Percentiles rank a stretch among this genome's conserved stretches.
These are phyloP conservation scores for Zaprionus vittiger DNA, from an alignment of 1,140 invertebrate species.

Conservation along the genomic window DNA sequence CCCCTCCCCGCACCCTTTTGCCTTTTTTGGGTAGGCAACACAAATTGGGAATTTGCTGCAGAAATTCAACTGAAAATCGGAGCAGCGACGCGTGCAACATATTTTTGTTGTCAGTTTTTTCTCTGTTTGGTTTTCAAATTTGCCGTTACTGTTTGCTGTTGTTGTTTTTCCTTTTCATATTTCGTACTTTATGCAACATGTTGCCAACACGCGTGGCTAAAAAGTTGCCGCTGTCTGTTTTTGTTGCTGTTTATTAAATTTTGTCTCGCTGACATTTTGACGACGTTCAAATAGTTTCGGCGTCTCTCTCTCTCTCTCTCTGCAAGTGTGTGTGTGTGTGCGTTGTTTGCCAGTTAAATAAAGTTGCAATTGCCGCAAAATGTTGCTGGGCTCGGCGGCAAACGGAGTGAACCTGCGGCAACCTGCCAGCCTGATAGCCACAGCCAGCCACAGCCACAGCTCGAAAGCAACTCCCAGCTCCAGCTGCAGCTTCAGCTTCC, in stretches of 20 bases:
- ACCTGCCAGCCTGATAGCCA: constrained; percentile 16
- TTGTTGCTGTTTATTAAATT: constrained; percentile 69
- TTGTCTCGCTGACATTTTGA: constrained; percentile 68
- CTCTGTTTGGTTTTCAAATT: constrained; percentile 21
- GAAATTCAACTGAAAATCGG: constrained; percentile 53
- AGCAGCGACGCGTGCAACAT: constrained; percentile 65
- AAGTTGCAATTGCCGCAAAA: constrained; percentile 80
- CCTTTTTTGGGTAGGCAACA: constrained; percentile 30
- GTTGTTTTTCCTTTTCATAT: constrained; percentile 24
- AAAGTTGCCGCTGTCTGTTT: constrained; percentile 48
- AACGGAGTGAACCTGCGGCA: constrained; percentile 40
- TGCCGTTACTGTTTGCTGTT: constrained; percentile 9
- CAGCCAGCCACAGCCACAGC: background rate
- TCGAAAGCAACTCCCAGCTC: constrained; percentile 13
- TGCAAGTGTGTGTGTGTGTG: constrained; percentile 35
- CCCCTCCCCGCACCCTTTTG: constrained; percentile 4
- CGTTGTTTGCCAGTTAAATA: constrained; percentile 55
- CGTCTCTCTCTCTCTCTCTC: background rate
- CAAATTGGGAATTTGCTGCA: constrained; percentile 69
- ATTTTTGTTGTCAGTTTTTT: constrained; percentile 38
- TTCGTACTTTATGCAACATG: constrained; percentile 53
- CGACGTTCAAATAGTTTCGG: constrained; percentile 56
- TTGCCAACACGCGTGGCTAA: constrained; percentile 54
- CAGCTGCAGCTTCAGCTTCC: constrained; percentile 38
- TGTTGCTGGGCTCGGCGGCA: constrained; percentile 62